Evolutionary conservation across 1,140 invertebrate species (phyloP).

Genomic region (Nasonia giraulti): DNA sequence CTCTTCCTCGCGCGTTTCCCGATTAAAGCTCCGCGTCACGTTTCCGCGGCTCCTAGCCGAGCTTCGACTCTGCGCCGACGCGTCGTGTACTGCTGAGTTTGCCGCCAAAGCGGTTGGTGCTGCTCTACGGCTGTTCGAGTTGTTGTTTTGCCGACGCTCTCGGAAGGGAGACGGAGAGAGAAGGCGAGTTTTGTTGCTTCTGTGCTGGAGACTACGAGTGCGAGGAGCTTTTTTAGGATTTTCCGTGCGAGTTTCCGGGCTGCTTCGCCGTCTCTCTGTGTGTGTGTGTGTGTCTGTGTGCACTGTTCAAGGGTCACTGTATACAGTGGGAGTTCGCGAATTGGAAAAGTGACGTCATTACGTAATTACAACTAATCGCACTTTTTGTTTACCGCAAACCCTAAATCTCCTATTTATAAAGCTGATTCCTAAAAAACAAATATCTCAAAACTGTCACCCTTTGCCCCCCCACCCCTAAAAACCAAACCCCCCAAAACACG

Average conservation of each 20-base stretch:
- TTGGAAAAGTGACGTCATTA: too few species aligned
- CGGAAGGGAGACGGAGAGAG: neutral
- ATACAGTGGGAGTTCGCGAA: too few species aligned
- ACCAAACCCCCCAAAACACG: too few species aligned
- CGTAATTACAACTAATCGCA: too few species aligned
- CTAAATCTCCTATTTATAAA: too few species aligned
- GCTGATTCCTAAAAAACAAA: too few species aligned
- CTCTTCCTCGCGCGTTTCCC: neutral
- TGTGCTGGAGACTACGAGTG: neutral
- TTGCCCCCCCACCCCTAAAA: too few species aligned
- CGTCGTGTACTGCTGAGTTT: neutral
- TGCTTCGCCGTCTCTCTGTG: neutral
- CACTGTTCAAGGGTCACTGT: too few species aligned
- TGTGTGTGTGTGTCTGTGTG: too few species aligned
- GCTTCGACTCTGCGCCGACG: neutral
- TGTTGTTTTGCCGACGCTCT: neutral
- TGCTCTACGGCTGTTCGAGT: neutral
- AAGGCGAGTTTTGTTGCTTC: neutral
- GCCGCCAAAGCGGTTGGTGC: neutral
- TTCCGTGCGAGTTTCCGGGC: neutral
- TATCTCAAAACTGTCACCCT: too few species aligned
- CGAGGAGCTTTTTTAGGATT: neutral
- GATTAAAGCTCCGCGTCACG: neutral
- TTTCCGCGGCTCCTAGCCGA: neutral
- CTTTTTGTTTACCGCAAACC: too few species aligned